These are phyloP conservation scores for Gryllus bimaculatus DNA, from an alignment of 1,140 invertebrate species.

Conservation along the genomic window DNA sequence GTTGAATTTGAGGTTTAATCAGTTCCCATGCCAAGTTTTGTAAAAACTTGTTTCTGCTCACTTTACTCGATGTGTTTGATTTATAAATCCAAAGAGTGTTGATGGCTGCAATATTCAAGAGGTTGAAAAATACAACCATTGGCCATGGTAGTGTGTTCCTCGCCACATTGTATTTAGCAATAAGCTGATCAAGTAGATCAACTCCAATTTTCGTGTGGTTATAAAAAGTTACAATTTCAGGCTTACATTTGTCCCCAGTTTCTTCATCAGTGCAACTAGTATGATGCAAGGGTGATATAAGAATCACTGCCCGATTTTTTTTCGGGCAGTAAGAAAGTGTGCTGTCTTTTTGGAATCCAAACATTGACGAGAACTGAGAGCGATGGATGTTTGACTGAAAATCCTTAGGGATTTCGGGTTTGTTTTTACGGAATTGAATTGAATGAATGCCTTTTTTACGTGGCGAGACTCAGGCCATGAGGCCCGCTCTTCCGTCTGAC, in stretches of 20 bases:
- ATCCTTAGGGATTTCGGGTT: conserved; percentile 22
- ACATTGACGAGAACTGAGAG: conserved; percentile 23
- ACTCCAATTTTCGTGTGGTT: conserved; percentile 36
- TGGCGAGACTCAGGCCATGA: too few relatives aligned
- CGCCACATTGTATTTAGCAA: conserved; percentile 22
- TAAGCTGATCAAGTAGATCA: conserved; percentile 32
- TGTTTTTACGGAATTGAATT: conserved; percentile 31
- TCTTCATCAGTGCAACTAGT: conserved; percentile 23
- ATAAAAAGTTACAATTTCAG: conserved; percentile 33
- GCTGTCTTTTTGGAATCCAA: conserved; percentile 28
- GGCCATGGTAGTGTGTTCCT: conserved; percentile 23
- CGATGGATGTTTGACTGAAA: conserved; percentile 26
- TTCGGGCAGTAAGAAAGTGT: conserved; percentile 28
- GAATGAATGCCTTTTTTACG: too few relatives aligned
- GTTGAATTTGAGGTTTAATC: conserved; percentile 8
- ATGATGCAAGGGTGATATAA: conserved; percentile 27
- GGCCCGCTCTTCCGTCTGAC: too few relatives aligned
- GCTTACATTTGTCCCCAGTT: conserved; percentile 27
- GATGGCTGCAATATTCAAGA: conserved; percentile 16
- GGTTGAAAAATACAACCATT: conserved; percentile 14
- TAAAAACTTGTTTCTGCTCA: neutral
- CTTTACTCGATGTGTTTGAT: neutral
- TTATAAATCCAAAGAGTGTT: neutral
- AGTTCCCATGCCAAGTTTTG: conserved; percentile 12
- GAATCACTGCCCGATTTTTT: conserved; percentile 25